These are phyloP conservation scores for Apostichopus japonicus DNA, from an alignment of 35 echinoderm and acorn worm species.

Conservation along the genomic window DNA sequence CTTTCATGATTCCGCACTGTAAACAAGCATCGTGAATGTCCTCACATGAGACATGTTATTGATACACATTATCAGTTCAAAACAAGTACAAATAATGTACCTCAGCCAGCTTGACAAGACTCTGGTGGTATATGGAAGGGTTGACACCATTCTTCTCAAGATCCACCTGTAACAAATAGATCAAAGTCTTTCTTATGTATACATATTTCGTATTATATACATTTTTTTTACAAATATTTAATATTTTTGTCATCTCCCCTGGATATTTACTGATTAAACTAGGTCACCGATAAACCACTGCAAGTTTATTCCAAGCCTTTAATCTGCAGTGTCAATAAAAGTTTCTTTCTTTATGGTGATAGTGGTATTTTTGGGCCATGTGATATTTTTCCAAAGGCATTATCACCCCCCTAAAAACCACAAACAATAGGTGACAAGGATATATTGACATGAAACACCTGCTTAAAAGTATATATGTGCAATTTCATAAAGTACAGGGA, in stretches of 20 bases:
- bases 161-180: slow-evolving; percentile 61
- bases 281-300: background rate
- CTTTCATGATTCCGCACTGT: background rate
- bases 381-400: background rate
- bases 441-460: background rate
- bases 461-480: background rate
- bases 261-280: background rate
- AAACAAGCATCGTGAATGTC: background rate
- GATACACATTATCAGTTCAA: background rate
- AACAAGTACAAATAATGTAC: slow-evolving; percentile 53
- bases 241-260: no score
- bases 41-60: background rate
- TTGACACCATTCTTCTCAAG: slow-evolving; percentile 70
- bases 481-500: background rate
- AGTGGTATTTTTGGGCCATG: background rate
- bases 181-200: background rate
- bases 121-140: slow-evolving; percentile 79
- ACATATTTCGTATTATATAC: no score
- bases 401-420: background rate
- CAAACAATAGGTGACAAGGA: background rate
- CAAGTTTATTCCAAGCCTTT: background rate
- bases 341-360: background rate
- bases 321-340: background rate
- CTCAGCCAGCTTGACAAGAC: slow-evolving; percentile 83
- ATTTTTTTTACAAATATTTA: no score